These are phyloP conservation scores for Diploptera punctata DNA, from an alignment of 2,888 invertebrate species.

Conservation along the genomic window DNA sequence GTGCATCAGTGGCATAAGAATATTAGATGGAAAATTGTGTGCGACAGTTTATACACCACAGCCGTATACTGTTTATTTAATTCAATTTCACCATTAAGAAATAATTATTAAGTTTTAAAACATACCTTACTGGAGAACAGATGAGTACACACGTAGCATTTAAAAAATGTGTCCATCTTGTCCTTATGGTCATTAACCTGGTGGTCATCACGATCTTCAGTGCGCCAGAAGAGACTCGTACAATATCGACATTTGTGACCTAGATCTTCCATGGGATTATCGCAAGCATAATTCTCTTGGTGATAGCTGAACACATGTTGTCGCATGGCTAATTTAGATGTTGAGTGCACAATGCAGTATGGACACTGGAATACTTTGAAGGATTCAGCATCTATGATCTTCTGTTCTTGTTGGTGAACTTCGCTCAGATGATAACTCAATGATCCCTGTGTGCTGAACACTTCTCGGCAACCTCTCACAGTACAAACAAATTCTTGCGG, in stretches of 20 bases:
- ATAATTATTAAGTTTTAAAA: no score
- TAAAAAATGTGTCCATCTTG: constrained; percentile 37
- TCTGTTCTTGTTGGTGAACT: constrained; percentile 19
- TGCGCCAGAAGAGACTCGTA: constrained; percentile 60
- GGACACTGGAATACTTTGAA: constrained; percentile 38
- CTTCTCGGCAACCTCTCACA: constrained; percentile 25
- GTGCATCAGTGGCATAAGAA: no score
- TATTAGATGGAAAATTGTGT: no score
- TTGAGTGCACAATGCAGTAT: constrained; percentile 41
- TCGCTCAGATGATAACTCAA: constrained; percentile 19
- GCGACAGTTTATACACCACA: no score
- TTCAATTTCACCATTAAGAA: background rate
- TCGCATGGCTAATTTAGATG: constrained; percentile 57
- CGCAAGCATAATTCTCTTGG: constrained; percentile 29
- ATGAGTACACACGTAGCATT: constrained; percentile 40
- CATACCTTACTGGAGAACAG: constrained; percentile 41
- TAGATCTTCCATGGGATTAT: constrained; percentile 58
- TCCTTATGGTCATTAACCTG: constrained; percentile 40
- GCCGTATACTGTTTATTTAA: background rate
- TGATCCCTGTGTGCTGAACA: constrained; percentile 27
- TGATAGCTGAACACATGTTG: constrained; percentile 43
- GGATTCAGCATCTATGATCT: constrained; percentile 15
- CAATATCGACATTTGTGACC: constrained; percentile 61
- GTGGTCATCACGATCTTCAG: constrained; percentile 58
- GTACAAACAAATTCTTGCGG: constrained; percentile 22